Evolutionary conservation across 1,140 invertebrate species (phyloP), one percentile per base, ranked within the genome.

Genomic region (Brachionus plicatilis): DNA sequence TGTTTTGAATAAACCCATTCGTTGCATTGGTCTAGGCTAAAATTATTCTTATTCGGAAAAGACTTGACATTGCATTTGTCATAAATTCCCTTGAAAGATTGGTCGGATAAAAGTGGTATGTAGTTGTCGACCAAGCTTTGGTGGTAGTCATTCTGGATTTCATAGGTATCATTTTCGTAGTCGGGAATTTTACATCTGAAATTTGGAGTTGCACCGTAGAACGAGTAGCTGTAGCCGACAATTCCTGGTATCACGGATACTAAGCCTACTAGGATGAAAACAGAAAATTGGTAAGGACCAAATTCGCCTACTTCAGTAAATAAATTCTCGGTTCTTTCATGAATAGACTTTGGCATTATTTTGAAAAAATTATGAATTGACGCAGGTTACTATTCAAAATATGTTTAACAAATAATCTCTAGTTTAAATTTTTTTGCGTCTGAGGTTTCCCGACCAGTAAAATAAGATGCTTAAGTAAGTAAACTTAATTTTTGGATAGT

Each of bases 1-100:
- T 65, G 6, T 24, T 82, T 82, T 0, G 79, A 82, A 45, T 65
- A 82, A 20, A 82, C 79, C 53, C 53, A 82, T 68, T 82, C 6
- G 9, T 14, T 45, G 27, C 79, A 82, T 43, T 60, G 29, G 11
- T 9, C n/a, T 9, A 68, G 4, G 43, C 3, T 82, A 45, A 20
- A 37, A 68, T 82, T 82, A 4, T n/a, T 68, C 14, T 17, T 65
- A 24, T 45, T 41, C 12, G 47, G 37, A 12, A 20, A 53, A 47
- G 17, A 27, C 24, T 53, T 53, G 37, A 45, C 8, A 20, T 78
- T 53, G 20, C 75, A 53, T 43, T 24, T 53, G 75, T 47, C 41
- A 29, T 53, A 78, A 14, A 41, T 45, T 12, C 24, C 24, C 43
- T 78, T 45, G 37, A 78, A 47, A 43, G 20, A 41, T 7, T 53